Base-by-base conservation (phyloP, 1,140 invertebrate genomes). In the Pseudomyrmex cubaensis region DNA sequence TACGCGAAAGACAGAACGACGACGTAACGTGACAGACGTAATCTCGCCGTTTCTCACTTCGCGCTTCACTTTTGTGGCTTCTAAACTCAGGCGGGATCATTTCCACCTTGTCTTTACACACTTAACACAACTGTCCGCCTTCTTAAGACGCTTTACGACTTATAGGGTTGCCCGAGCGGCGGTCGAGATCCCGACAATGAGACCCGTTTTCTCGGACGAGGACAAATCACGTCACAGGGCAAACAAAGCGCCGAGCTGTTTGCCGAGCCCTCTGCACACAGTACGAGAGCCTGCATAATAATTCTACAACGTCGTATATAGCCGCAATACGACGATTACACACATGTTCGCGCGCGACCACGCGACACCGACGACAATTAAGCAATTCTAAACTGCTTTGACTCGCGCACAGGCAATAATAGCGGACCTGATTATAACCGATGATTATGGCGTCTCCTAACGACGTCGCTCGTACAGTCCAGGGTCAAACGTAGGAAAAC, bases 401-500 rank as follows among this genome's bases (percentile, higher is more conserved):
- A 17, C 10, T 13, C 48, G 25, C 25, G 3, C 25, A 2, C 2
- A 25, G 10, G n/a, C 12, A 4, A 69, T 8, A 70, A 80, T 22
- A n/a, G 15, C 35, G 61, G n/a, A 12, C 54, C 64, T 46, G 67
- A 61, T 56, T 70, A 77, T 35, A 4, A 13, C 44, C 56, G 76
- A 46, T 72, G 56, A 80, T 80, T 80, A 80, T 35, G 35, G 76
- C 76, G 44, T 80, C 76, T 80, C 35, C 44, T 80, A 80, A 80
- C 44, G 66, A 76, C 22, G 7, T 10, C 12, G 7, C 8, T 52
- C 44, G 74, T 61, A 73, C 56, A 22, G 12, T 35, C 61, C 56
- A 61, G 84, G 84, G 85, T 87, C 85, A 87, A 87, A 87, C 75
- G 85, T 35, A 35, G 35, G 5, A 35, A 35, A 35, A 87, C 52